A percentile compares a stretch with the other conserved stretches of the same genome.
Evolutionary conservation across 2,888 invertebrate species (phyloP).

Genomic region (Bombyx huttoni): DNA sequence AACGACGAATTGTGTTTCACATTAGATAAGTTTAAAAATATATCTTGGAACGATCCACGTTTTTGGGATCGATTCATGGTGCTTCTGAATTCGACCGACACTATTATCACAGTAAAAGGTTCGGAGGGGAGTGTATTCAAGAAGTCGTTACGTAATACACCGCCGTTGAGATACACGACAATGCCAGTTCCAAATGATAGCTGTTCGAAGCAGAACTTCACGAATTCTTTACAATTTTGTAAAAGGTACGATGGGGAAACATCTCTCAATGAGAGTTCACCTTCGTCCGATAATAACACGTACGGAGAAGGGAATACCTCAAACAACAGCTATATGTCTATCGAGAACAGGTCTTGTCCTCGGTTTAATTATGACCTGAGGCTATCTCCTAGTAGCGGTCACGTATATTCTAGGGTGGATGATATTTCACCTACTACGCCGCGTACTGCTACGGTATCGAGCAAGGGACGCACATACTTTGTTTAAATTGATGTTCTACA

Average conservation of each 20-base stretch:
- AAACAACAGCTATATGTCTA: slow-evolving; percentile 79
- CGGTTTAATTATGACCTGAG: slow-evolving; percentile 71
- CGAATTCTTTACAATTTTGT: slow-evolving; percentile 63
- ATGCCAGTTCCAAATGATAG: slow-evolving; percentile 68
- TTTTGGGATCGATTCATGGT: slow-evolving; percentile 90
- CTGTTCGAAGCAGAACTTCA: slow-evolving; percentile 70
- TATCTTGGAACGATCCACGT: slow-evolving; percentile 82
- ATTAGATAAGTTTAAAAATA: slow-evolving; percentile 74
- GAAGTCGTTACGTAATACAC: slow-evolving; percentile 59
- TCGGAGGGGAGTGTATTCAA: slow-evolving; percentile 65
- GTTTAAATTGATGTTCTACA: slow-evolving; percentile 30
- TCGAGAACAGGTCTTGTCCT: slow-evolving; percentile 70
- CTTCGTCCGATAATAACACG: slow-evolving; percentile 69
- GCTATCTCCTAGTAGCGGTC: slow-evolving; percentile 65
- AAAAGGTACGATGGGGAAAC: slow-evolving; percentile 62
- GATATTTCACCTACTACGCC: slow-evolving; percentile 60
- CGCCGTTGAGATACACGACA: slow-evolving; percentile 69
- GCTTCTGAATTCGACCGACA: slow-evolving; percentile 79
- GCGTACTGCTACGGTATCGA: slow-evolving; percentile 40
- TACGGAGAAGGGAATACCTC: slow-evolving; percentile 76
- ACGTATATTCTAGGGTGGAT: slow-evolving; percentile 68
- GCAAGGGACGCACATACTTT: slow-evolving; percentile 63
- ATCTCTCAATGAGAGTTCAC: slow-evolving; percentile 73
- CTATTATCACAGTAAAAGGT: slow-evolving; percentile 63
- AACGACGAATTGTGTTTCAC: slow-evolving; percentile 58